phyloP scores from a whole-genome alignment of 35 echinoderm and acorn worm genomes.

The Hemicentrotus pulcherrimus region DNA sequence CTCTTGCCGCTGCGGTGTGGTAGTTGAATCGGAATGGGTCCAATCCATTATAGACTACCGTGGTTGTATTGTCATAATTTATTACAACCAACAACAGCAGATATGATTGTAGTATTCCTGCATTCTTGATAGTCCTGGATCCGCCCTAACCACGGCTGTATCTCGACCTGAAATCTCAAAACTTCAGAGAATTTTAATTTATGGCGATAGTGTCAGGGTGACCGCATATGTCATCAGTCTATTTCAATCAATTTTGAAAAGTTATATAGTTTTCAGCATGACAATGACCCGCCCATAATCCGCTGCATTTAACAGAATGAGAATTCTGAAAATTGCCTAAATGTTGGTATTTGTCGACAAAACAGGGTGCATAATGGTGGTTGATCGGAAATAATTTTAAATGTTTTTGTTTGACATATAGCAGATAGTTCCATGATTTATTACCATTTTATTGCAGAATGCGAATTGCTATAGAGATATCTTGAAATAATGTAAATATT shows the following conservation, averaged over 20 bases:
- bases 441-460: neutral
- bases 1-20: neutral
- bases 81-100: neutral
- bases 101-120: neutral
- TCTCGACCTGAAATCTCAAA: neutral
- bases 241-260: neutral
- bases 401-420: neutral
- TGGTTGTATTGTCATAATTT: neutral
- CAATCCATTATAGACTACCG: neutral
- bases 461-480: too few relatives aligned
- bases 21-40: neutral
- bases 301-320: neutral
- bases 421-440: neutral
- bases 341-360: neutral
- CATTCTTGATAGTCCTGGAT: neutral
- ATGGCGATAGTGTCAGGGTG: neutral
- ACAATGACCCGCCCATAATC: neutral
- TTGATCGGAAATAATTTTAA: neutral
- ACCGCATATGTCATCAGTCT: neutral
- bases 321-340: neutral
- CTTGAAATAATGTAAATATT: too few relatives aligned
- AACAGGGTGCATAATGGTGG: neutral
- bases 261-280: neutral
- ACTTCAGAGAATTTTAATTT: conserved; percentile 3
- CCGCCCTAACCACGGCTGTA: neutral